These are phyloP conservation scores for Fopius arisanus DNA, from an alignment of 1,140 invertebrate species.

Conservation along the genomic window DNA sequence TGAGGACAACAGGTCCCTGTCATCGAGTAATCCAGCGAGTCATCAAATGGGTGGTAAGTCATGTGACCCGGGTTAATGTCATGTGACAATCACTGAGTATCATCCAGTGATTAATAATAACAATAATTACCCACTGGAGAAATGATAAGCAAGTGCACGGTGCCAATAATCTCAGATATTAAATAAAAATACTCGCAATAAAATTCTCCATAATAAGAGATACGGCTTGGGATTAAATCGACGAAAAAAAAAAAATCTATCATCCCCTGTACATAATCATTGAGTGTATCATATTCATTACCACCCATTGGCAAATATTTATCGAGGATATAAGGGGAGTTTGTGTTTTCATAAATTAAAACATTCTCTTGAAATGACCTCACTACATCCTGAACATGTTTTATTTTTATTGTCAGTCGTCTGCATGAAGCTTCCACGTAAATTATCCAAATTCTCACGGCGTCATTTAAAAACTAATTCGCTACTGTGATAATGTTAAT, in stretches of 20 bases:
- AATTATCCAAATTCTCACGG: slow-evolving; percentile 18
- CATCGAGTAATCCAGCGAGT: slow-evolving; percentile 63
- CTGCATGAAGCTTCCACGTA: slow-evolving; percentile 8
- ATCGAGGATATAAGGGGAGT: not conserved
- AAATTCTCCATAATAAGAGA: not conserved
- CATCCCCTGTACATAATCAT: slow-evolving; percentile 27
- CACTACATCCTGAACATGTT: not conserved
- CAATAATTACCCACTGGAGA: slow-evolving; percentile 5
- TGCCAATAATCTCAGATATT: not conserved
- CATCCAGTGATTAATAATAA: slow-evolving; percentile 38
- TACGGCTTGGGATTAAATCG: not conserved
- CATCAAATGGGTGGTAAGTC: slow-evolving; percentile 71
- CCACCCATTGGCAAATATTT: slow-evolving; percentile 17
- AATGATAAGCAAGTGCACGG: slow-evolving; percentile 26
- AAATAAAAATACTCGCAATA: not conserved
- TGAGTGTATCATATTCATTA: not conserved
- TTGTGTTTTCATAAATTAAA: not conserved
- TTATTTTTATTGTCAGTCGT: not conserved
- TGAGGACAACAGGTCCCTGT: slow-evolving; percentile 62
- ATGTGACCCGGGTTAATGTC: slow-evolving; percentile 61
- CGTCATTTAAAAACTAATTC: slow-evolving; percentile 21
- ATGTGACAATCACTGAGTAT: slow-evolving; percentile 51
- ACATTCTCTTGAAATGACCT: not conserved
- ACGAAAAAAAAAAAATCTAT: not conserved
- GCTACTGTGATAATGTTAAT: slow-evolving; percentile 25